Evolutionary conservation across 2,888 invertebrate genomes (phyloP).

Genomic region (Trachelus troglodyta): DNA sequence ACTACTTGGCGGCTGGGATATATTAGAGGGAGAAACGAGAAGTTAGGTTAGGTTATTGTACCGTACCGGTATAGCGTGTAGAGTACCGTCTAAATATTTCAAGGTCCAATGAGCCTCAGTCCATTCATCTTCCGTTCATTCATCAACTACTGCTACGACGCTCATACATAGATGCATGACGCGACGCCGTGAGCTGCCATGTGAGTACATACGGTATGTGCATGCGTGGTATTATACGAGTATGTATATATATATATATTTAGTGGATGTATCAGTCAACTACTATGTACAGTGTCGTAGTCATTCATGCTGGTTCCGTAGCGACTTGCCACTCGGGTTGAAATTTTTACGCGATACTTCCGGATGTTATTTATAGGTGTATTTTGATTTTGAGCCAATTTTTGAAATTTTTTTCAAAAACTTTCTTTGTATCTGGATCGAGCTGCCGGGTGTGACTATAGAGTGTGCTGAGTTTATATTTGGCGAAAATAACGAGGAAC

Average conservation of each 20-base stretch:
- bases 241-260: too few species aligned
- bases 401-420: not conserved
- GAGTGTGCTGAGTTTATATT: not conserved
- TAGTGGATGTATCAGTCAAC: not conserved
- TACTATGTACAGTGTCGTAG: not conserved
- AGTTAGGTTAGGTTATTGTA: not conserved
- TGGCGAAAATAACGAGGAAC: constrained; percentile 38
- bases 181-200: constrained; percentile 14
- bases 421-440: not conserved
- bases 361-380: not conserved
- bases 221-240: not conserved
- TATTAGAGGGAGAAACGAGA: not conserved
- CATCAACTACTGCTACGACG: constrained; percentile 18
- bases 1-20: not conserved
- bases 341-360: not conserved
- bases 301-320: not conserved
- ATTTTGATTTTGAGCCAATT: not conserved
- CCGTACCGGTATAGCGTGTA: not conserved
- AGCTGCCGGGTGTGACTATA: not conserved
- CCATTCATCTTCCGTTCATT: constrained; percentile 26
- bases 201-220: not conserved
- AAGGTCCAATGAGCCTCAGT: constrained; percentile 5
- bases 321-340: not conserved
- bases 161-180: constrained; percentile 27
- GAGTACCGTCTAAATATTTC: constrained; percentile 6